Evolutionary conservation across 2,888 invertebrate genomes (phyloP).

Genomic region (Phengaris arion): DNA sequence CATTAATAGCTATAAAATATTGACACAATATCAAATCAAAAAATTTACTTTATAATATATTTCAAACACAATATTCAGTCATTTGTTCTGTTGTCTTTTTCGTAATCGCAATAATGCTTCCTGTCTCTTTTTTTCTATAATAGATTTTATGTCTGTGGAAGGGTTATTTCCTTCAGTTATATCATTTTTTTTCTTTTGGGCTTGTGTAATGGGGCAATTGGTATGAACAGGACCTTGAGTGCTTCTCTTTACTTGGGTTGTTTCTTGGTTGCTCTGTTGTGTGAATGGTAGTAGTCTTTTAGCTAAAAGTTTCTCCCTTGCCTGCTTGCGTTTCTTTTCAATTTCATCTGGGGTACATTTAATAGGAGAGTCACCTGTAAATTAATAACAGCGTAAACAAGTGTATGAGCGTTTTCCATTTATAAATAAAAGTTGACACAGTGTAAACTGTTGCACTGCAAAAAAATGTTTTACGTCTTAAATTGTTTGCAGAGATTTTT

Average conservation of each 20-base stretch:
- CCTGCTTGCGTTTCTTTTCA: constrained; percentile 80
- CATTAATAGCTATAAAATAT: not conserved
- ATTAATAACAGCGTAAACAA: not conserved
- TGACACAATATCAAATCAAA: constrained; percentile 3
- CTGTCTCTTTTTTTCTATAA: constrained; percentile 72
- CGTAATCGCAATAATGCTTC: constrained; percentile 71
- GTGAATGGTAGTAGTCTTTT: constrained; percentile 71
- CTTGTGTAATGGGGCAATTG: constrained; percentile 41
- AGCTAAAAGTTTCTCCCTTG: constrained; percentile 79
- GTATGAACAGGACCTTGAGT: not conserved
- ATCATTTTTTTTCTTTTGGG: constrained; percentile 37
- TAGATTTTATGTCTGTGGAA: constrained; percentile 51
- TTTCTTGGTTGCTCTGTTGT: constrained; percentile 45
- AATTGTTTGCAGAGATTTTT: too few relatives aligned
- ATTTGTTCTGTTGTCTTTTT: constrained; percentile 54
- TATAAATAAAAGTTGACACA: too few relatives aligned
- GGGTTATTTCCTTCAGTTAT: constrained; percentile 32
- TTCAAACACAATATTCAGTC: constrained; percentile 9
- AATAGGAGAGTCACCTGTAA: constrained; percentile 61
- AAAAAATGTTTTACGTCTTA: too few relatives aligned
- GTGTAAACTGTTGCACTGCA: too few relatives aligned
- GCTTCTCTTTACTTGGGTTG: constrained; percentile 41
- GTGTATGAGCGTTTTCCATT: not conserved
- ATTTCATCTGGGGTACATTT: constrained; percentile 81
- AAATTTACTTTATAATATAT: constrained; percentile 16